Conservation (phyloP, 2,888 invertebrate genomes). For the Drosophila ezoana region DNA sequence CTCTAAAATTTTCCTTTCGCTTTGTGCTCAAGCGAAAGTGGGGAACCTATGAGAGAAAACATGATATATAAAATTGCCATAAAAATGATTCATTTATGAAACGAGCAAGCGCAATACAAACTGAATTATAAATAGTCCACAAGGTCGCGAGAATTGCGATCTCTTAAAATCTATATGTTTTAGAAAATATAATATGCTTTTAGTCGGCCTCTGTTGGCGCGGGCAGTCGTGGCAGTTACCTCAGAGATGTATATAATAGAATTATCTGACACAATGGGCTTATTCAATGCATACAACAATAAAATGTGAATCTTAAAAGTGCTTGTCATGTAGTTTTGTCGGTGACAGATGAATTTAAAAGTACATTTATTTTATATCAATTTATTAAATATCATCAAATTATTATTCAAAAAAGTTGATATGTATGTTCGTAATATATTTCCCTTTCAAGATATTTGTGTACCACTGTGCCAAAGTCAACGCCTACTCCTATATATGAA, state of each 20-base stretch:
- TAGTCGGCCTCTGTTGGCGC: slow-evolving; percentile 11
- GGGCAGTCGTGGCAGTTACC: slow-evolving; percentile 26
- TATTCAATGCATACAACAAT: not conserved
- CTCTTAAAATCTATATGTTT: slow-evolving; percentile 37
- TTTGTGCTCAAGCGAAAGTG: slow-evolving; percentile 54
- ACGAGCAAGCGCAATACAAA: slow-evolving; percentile 32
- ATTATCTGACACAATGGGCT: slow-evolving; percentile 16
- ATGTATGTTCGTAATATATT: not conserved
- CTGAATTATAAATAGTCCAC: slow-evolving; percentile 64
- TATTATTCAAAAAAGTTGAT: no score
- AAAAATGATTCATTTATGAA: slow-evolving; percentile 67
- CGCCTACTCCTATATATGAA: slow-evolving; percentile 45
- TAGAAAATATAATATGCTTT: slow-evolving; percentile 33
- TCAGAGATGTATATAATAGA: slow-evolving; percentile 26
- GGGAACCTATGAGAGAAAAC: slow-evolving; percentile 28
- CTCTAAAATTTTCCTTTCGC: slow-evolving; percentile 36
- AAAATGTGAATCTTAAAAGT: not conserved
- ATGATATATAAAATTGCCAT: slow-evolving; percentile 35
- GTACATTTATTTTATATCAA: not conserved
- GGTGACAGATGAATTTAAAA: no score
- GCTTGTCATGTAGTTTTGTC: not conserved
- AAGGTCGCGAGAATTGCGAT: slow-evolving; percentile 60
- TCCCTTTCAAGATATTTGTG: slow-evolving; percentile 15
- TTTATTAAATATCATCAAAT: not conserved
- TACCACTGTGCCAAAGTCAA: slow-evolving; percentile 59